phyloP scores from a whole-genome alignment of 1,140 invertebrate genomes.

The Drosophila serrata region DNA sequence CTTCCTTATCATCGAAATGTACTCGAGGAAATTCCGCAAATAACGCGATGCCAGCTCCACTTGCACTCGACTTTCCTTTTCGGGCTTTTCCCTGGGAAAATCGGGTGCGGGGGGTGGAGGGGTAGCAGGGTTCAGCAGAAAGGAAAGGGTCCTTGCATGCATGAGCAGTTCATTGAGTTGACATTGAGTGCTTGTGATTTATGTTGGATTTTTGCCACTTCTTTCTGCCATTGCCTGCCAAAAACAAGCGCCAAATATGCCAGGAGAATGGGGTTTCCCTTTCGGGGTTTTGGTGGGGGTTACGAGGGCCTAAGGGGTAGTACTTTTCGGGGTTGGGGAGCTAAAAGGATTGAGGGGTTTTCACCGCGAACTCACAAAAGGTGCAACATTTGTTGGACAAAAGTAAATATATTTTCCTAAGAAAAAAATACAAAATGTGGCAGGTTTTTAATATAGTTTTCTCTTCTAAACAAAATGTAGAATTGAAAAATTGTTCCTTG shows the following conservation, averaged over 20 bases:
- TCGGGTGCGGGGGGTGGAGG: neutral
- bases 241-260: slow-evolving; percentile 13
- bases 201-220: slow-evolving; percentile 60
- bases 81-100: neutral
- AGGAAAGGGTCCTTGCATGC: slow-evolving; percentile 42
- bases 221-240: slow-evolving; percentile 32
- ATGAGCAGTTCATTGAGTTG: slow-evolving; percentile 81
- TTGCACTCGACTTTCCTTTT: slow-evolving; percentile 47
- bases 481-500: no score
- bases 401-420: neutral
- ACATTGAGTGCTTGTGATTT: slow-evolving; percentile 83
- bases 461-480: no score
- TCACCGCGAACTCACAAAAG: slow-evolving; percentile 16
- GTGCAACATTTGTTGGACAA: slow-evolving; percentile 34
- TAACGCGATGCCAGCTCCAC: slow-evolving; percentile 73
- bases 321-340: no score
- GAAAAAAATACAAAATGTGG: neutral
- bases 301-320: neutral
- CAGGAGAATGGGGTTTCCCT: neutral
- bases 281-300: neutral
- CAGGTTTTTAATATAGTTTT: neutral
- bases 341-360: neutral
- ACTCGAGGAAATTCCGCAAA: slow-evolving; percentile 81
- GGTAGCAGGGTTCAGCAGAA: neutral
- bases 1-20: slow-evolving; percentile 81